Conservation (phyloP, 1,140 invertebrate species). For the Lordiphosa clarofinis region DNA sequence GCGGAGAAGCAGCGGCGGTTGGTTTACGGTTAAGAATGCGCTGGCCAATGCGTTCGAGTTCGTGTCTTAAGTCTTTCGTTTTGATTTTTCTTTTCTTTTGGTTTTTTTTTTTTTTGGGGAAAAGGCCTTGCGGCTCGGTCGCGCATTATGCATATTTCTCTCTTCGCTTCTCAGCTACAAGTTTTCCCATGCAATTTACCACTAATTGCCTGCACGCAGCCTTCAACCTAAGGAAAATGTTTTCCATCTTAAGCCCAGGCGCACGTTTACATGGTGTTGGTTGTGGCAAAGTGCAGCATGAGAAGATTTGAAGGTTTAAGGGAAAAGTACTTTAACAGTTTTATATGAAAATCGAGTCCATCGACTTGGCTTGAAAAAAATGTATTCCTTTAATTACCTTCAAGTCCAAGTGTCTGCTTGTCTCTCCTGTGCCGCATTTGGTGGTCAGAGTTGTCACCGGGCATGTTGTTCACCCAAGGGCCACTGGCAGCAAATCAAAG, state of each 20-base stretch:
- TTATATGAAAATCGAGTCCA: no score
- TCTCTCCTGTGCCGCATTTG: conserved; percentile 4
- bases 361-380: no score
- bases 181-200: conserved; percentile 73
- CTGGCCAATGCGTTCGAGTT: conserved; percentile 57
- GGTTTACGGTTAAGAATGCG: conserved; percentile 60
- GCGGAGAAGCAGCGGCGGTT: conserved; percentile 20
- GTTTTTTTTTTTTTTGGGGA: not conserved
- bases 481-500: conserved; percentile 52
- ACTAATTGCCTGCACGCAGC: conserved; percentile 71
- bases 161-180: conserved; percentile 36
- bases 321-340: no score
- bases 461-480: not conserved
- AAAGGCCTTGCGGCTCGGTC: conserved; percentile 39
- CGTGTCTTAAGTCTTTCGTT: conserved; percentile 64
- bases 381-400: not conserved
- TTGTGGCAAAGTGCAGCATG: no score
- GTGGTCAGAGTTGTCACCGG: conserved; percentile 63
- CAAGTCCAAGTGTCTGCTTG: not conserved
- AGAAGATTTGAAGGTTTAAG: no score
- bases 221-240: conserved; percentile 34
- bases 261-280: conserved; percentile 1
- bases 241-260: conserved; percentile 53
- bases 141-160: conserved; percentile 60
- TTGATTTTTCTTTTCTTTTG: conserved; percentile 4